Percentiles rank a stretch among this genome's conserved stretches.
These are phyloP conservation scores for Eubasilissa splendida DNA, from an alignment of 2,888 invertebrate species.

Conservation along the genomic window DNA sequence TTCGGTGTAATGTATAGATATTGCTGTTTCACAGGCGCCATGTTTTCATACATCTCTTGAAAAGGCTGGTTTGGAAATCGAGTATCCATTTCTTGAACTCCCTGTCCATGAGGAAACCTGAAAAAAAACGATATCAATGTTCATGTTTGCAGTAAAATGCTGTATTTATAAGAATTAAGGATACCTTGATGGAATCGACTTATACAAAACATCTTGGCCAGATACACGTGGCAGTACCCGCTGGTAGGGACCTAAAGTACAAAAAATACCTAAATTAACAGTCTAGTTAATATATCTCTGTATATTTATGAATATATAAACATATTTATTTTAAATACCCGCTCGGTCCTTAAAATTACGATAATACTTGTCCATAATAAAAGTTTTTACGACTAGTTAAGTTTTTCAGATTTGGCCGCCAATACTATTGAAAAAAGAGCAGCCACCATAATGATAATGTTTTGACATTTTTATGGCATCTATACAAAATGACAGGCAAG, in stretches of 20 bases:
- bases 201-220: not conserved
- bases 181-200: conserved; percentile 21
- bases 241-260: conserved; percentile 27
- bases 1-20: conserved; percentile 5
- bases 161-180: not conserved
- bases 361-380: conserved; percentile 35
- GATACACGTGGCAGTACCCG: not conserved
- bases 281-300: not conserved
- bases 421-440: conserved; percentile 4
- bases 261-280: not conserved
- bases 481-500: not conserved
- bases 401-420: not conserved
- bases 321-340: not conserved
- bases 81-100: not conserved
- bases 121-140: not conserved
- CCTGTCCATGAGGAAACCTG: conserved; percentile 9
- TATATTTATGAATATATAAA: not conserved
- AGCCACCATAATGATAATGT: conserved; percentile 1
- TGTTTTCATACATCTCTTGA: conserved; percentile 8
- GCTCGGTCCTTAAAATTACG: conserved; percentile 17
- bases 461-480: not conserved
- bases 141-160: not conserved
- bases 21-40: conserved; percentile 9
- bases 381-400: not conserved
- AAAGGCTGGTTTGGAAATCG: conserved; percentile 12